These are phyloP conservation scores for Leptopilina clavipes DNA, from an alignment of 1,140 invertebrate genomes.

Conservation along the genomic window DNA sequence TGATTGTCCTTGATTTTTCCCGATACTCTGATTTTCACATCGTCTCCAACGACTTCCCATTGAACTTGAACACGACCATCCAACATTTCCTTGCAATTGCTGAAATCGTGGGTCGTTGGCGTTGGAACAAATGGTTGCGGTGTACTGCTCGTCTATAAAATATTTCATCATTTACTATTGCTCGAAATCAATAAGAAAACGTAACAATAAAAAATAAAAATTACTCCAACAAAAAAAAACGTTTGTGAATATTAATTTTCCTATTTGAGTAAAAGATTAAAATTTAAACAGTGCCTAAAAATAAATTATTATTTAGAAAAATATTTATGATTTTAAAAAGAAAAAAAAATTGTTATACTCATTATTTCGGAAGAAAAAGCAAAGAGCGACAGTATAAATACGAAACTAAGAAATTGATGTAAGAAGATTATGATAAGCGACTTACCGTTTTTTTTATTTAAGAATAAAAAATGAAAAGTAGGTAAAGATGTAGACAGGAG, in stretches of 20 bases:
- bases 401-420: neutral
- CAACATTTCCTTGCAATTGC: conserved; percentile 87
- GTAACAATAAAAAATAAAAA: too few relatives aligned
- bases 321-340: too few relatives aligned
- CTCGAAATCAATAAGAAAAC: neutral
- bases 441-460: neutral
- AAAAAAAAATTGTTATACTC: neutral
- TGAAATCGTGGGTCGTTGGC: conserved; percentile 70
- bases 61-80: conserved; percentile 86
- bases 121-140: conserved; percentile 77
- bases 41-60: conserved; percentile 85
- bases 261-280: too few relatives aligned
- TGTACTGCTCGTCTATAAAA: conserved; percentile 82
- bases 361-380: neutral
- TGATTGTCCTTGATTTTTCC: conserved; percentile 87
- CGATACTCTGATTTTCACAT: conserved; percentile 84
- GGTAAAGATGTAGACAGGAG: neutral
- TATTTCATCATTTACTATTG: neutral
- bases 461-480: conserved; percentile 11
- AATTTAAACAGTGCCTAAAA: too few relatives aligned
- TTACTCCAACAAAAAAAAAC: too few relatives aligned
- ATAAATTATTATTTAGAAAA: too few relatives aligned
- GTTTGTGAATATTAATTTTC: too few relatives aligned
- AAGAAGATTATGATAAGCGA: conserved; percentile 29
- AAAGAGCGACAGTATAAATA: neutral